Evolutionary conservation across 2,113 vertebrate genomes (phyloP).

Genomic region (Anguilla japonica): DNA sequence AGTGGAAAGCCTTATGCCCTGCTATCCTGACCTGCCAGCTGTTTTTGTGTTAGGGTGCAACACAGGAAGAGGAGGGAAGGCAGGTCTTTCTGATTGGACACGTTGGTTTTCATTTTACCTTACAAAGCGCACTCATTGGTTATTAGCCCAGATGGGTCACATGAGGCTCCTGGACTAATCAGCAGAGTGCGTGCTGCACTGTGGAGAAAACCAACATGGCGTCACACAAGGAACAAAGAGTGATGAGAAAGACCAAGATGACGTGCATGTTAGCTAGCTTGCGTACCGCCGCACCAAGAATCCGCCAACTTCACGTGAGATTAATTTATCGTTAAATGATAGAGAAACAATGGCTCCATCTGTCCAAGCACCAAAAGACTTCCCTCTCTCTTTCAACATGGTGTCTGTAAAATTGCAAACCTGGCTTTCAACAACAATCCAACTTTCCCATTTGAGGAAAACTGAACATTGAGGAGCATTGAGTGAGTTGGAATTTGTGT

Average conservation of each 20-base stretch:
- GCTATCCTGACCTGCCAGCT: neutral
- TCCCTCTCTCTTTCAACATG: neutral
- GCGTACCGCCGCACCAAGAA: neutral
- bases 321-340: neutral
- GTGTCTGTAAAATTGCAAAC: neutral
- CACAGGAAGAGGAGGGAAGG: conserved; percentile 10
- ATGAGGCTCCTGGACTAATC: neutral
- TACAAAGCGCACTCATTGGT: neutral
- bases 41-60: conserved; percentile 13
- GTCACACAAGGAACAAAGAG: neutral
- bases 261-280: neutral
- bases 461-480: neutral
- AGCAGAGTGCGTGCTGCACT: neutral
- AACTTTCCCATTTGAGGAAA: neutral
- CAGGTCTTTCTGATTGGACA: neutral
- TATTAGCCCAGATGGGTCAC: neutral
- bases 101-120: neutral
- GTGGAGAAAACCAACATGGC: neutral
- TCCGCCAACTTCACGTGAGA: neutral
- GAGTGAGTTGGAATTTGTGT: neutral
- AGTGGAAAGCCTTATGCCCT: conserved; percentile 29
- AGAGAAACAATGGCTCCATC: neutral
- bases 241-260: neutral
- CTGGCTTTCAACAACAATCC: neutral
- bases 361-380: conserved; percentile 10